Base-by-base conservation (phyloP, 2,888 invertebrate genomes). In the Ethmia dodecea region DNA sequence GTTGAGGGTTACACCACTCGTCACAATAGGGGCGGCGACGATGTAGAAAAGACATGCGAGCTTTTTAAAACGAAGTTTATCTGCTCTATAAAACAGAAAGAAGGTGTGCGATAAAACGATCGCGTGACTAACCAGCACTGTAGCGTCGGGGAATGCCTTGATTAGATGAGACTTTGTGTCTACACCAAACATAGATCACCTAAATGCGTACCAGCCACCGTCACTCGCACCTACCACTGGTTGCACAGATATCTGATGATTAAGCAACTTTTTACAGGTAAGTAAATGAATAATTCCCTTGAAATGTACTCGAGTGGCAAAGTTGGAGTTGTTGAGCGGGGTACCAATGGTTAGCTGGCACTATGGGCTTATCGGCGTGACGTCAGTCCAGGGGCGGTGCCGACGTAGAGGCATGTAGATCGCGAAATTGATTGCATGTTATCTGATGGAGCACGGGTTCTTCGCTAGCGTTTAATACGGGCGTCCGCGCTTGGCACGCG, bases 361-460 rank as follows among this genome's bases (percentile, higher is more conserved):
- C 81, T 80, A 69, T 67, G 57, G 57, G 63, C 69, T 72, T 79
- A 72, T 76, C 69, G 71, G 70, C 66, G 74, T 81, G 79, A 80
- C 79, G 83, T 83, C 80, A 79, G 73, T 72, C 70, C 68, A 71
- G 59, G 75, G 78, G 77, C 73, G 78, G 78, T 72, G 80, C 78
- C 77, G 75, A 76, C 76, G 69, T 80, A 76, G 75, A 81, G 60
- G 76, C 74, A 77, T 83, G 81, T 81, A 84, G 86, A 86, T 86
- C 77, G 86, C 84, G 75, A 80, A 84, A 79, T 84, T 80, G 84
- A 86, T 86, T 80, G 84, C 83, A 80, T 76, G 81, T 68, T 83
- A 84, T 84, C 84, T 72, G 84, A 81, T 84, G 78, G 74, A 71
- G 81, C 77, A 75, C 77, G 80, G 78, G 76, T 79, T 83, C 81